Conservation (phyloP, 2,888 invertebrate genomes). For the Chymomyza fuscimana region DNA sequence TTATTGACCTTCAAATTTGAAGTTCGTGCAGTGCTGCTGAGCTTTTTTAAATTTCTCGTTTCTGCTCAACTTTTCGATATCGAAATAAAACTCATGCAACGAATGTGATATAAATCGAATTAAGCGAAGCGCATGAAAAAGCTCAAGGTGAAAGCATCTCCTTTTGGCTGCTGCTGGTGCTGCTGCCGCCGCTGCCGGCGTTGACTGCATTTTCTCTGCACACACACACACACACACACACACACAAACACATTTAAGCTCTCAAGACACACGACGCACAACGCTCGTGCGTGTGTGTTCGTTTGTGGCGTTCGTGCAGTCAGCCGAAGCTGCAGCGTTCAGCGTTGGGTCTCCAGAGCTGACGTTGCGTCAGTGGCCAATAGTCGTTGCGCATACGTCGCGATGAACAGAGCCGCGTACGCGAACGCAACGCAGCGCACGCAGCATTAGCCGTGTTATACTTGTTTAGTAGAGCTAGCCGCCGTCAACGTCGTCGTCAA, state of each 20-base stretch:
- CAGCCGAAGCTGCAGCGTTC: conserved; percentile 44
- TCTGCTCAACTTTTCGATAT: conserved; percentile 43
- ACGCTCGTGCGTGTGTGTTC: conserved; percentile 12
- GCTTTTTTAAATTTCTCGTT: conserved; percentile 33
- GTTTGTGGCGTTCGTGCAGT: conserved; percentile 32
- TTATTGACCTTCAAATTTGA: conserved; percentile 44
- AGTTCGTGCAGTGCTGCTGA: conserved; percentile 34
- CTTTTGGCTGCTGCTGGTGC: conserved; percentile 24
- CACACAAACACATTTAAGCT: neutral
- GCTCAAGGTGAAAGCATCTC: conserved; percentile 69
- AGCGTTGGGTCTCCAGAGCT: conserved; percentile 71
- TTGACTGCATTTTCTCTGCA: conserved; percentile 39
- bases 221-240: neutral
- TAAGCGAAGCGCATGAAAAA: conserved; percentile 33
- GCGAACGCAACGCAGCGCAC: conserved; percentile 59
- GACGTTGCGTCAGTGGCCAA: conserved; percentile 62
- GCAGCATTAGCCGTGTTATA: conserved; percentile 3
- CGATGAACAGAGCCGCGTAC: conserved; percentile 78
- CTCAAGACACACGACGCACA: neutral
- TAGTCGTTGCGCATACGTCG: conserved; percentile 79
- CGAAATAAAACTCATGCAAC: conserved; percentile 34
- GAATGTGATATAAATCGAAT: conserved; percentile 34
- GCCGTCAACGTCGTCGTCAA: neutral
- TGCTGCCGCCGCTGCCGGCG: conserved; percentile 14
- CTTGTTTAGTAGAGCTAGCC: neutral